Conservation (phyloP, 2,888 invertebrate genomes). For the Lottia gigantea region DNA sequence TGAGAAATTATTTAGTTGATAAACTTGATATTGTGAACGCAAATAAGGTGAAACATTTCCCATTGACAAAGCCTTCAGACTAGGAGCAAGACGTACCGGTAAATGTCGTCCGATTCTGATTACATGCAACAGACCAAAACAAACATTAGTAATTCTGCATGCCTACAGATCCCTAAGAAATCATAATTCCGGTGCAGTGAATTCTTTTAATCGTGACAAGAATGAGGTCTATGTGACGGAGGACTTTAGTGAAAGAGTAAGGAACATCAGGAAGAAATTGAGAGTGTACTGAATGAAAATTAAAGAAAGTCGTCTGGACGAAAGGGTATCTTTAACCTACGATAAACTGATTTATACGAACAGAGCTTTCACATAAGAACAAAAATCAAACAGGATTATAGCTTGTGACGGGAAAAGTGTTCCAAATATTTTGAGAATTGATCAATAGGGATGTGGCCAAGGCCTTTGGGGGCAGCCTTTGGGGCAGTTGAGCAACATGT, state of each 20-base stretch:
- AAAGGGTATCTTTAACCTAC: conserved; percentile 3
- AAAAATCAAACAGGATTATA: background rate
- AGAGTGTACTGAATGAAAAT: background rate
- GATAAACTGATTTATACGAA: conserved; percentile 5
- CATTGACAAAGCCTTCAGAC: background rate
- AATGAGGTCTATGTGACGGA: background rate
- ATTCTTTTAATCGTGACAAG: background rate
- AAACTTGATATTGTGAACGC: background rate
- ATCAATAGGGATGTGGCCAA: conserved; percentile 4
- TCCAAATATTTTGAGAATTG: background rate
- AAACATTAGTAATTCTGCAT: background rate
- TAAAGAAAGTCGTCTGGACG: background rate
- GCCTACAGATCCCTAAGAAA: background rate
- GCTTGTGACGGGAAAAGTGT: conserved; percentile 3
- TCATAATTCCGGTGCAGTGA: background rate
- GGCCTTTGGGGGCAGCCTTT: background rate
- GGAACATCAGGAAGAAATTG: background rate
- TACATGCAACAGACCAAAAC: background rate
- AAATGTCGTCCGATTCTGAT: conserved; percentile 2
- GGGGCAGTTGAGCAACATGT: too few species aligned
- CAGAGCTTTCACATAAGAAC: background rate
- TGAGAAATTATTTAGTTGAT: conserved; percentile 7
- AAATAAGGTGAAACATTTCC: background rate
- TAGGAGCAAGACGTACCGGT: background rate
- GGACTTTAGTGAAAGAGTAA: conserved; percentile 3